Evolutionary conservation across 2,113 vertebrate genomes (phyloP).

Genomic region (Puma concolor): DNA sequence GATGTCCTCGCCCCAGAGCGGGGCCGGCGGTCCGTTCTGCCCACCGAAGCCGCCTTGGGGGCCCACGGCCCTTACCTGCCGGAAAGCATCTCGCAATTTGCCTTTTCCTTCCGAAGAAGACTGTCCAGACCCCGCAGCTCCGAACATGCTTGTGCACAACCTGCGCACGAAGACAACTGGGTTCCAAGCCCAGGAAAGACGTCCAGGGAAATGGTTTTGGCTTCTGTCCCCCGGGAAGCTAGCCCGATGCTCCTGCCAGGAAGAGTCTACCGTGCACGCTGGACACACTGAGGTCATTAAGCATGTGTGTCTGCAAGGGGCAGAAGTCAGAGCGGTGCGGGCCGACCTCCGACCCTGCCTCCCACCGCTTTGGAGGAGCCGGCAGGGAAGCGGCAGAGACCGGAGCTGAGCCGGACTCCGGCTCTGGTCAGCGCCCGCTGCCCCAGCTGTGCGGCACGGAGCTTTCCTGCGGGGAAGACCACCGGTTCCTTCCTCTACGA

Average conservation of each 20-base stretch:
- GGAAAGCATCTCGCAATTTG: not conserved
- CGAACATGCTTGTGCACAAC: accelerated
- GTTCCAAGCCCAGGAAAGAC: not conserved
- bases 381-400: not conserved
- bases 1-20: not conserved
- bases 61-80: accelerated
- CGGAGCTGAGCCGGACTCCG: accelerated
- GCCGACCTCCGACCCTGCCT: accelerated
- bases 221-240: accelerated
- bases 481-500: accelerated
- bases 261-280: accelerated
- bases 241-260: accelerated
- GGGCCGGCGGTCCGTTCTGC: accelerated
- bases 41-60: accelerated
- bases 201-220: accelerated
- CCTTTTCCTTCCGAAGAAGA: not conserved
- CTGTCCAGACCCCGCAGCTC: too few relatives aligned
- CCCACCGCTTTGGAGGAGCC: accelerated
- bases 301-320: not conserved
- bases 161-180: accelerated
- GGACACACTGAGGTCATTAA: not conserved
- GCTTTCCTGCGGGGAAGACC: accelerated
- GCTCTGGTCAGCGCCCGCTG: accelerated
- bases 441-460: accelerated
- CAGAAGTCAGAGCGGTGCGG: accelerated